A percentile compares a stretch with the other conserved stretches of the same genome.
Evolutionary conservation across 2,797 vertebrate genomes (phyloP).

Genomic region (Limnodromus scolopaceus): DNA sequence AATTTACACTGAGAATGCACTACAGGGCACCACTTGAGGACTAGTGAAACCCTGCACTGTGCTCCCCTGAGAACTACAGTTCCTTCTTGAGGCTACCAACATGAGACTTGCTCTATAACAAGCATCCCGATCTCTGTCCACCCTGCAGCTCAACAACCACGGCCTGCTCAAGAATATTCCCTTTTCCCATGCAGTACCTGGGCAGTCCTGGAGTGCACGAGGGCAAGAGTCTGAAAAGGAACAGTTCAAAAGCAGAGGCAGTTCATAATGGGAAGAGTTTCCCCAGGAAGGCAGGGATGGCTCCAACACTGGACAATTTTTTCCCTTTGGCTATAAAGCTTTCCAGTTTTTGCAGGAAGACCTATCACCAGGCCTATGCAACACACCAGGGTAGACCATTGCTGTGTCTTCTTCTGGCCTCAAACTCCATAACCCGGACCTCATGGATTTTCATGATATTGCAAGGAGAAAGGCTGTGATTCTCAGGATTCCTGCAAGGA

Average conservation of each 20-base stretch:
- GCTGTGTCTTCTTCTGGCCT: neutral
- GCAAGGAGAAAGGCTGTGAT: neutral
- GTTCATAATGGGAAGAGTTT: neutral
- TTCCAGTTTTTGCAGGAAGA: neutral
- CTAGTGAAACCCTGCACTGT: neutral
- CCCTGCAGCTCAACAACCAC: neutral
- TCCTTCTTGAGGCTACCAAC: neutral
- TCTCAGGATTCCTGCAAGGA: neutral
- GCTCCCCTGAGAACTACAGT: neutral
- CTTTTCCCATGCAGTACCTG: neutral
- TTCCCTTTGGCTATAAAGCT: neutral
- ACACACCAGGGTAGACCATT: neutral
- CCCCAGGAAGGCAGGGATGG: neutral
- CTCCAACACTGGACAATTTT: neutral
- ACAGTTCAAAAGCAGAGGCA: neutral
- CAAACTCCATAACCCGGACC: neutral
- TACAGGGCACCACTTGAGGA: neutral
- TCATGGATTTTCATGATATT: neutral
- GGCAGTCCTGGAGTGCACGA: neutral
- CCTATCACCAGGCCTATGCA: neutral
- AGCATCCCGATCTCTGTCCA: neutral
- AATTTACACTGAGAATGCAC: neutral
- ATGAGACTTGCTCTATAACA: neutral
- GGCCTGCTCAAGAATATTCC: fast-evolving
- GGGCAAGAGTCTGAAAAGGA: neutral